Evolutionary conservation across 2,888 invertebrate species (phyloP).

Genomic region (Nomada ferruginata): DNA sequence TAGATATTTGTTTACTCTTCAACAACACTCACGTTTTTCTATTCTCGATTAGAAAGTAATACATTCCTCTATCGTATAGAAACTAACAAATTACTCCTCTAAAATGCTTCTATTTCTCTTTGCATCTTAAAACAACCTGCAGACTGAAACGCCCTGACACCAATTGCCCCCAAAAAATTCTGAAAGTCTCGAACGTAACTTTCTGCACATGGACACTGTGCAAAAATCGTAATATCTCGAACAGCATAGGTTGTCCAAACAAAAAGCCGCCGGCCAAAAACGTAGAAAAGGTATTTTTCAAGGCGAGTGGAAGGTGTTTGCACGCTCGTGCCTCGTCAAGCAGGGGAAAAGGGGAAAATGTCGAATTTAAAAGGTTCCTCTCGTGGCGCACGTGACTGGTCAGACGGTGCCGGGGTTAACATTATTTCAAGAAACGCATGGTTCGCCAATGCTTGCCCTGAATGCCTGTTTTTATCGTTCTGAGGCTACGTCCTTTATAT

Average conservation of each 20-base stretch:
- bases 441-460: conserved; percentile 15
- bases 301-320: conserved; percentile 43
- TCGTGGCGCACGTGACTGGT: conserved; percentile 59
- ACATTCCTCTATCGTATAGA: too few species aligned
- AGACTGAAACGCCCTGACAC: too few species aligned
- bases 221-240: neutral
- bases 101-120: too few species aligned
- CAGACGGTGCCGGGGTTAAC: conserved; percentile 62
- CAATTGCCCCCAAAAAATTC: too few species aligned
- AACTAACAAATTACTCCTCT: too few species aligned
- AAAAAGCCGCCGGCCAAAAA: neutral
- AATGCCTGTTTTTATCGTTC: conserved; percentile 54
- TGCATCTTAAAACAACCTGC: too few species aligned
- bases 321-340: conserved; percentile 32
- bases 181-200: too few species aligned
- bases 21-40: too few species aligned
- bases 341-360: conserved; percentile 24
- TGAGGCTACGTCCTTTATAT: conserved; percentile 50
- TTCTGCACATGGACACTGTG: too few species aligned
- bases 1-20: too few species aligned
- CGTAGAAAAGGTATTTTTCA: neutral
- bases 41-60: too few species aligned
- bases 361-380: conserved; percentile 54
- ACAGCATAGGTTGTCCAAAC: neutral
- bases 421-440: conserved; percentile 59